Conservation (phyloP, 2,888 invertebrate species). For the Uropetala carovei region DNA sequence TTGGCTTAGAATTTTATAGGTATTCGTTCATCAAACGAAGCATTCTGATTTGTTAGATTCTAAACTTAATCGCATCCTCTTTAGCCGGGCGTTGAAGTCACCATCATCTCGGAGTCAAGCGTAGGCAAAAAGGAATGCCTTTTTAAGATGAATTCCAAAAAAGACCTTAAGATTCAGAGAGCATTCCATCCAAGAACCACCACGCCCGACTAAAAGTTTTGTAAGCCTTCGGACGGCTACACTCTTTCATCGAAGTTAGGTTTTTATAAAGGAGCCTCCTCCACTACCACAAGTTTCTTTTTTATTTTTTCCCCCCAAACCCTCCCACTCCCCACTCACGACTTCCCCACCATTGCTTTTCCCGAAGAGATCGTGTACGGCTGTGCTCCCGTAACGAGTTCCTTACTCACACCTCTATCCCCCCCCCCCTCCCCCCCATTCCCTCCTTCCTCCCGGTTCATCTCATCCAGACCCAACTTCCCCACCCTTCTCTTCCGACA, state of each 20-base stretch:
- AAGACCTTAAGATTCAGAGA: constrained; percentile 16
- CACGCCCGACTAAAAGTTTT: constrained; percentile 10
- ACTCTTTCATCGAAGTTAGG: background rate
- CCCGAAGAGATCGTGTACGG: background rate
- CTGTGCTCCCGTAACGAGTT: constrained; percentile 53
- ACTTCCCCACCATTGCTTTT: background rate
- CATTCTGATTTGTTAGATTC: background rate
- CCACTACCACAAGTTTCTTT: too few species aligned
- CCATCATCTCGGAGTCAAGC: background rate
- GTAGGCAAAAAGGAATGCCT: background rate
- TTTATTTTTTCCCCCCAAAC: background rate
- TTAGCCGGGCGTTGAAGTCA: constrained; percentile 41
- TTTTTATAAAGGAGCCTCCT: background rate
- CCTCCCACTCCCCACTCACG: background rate
- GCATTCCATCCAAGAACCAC: constrained; percentile 27
- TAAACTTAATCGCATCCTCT: background rate
- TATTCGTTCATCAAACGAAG: background rate
- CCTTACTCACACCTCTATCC: constrained; percentile 26
- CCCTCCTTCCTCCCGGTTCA: background rate
- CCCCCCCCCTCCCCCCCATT: background rate
- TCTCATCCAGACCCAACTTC: background rate
- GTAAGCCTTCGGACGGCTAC: background rate
- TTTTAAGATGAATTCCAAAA: constrained; percentile 14
- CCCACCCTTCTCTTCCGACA: background rate
- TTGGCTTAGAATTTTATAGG: background rate